Base-by-base conservation (phyloP, 2,888 invertebrate genomes). In the Drosophila flavopinicola region DNA sequence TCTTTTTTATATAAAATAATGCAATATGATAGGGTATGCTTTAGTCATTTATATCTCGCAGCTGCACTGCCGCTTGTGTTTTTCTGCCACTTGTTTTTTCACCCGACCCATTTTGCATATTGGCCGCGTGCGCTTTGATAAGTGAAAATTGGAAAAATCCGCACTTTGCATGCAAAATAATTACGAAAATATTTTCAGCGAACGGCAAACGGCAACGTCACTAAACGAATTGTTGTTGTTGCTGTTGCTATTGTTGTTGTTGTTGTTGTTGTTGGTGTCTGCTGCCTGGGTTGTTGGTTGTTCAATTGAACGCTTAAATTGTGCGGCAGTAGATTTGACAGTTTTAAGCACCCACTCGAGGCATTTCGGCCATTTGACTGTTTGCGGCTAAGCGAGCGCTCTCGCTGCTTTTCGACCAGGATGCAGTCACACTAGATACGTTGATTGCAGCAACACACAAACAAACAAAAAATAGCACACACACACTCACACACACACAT, bases 101-200 rank as follows among this genome's bases (percentile, higher is more conserved):
- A 23, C 24, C 53, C 49, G 25, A 59, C 33, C 42, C 57, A 82
- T 85, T 82, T 75, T 82, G 83, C 83, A 79, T 82, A 85, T 78
- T 85, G 83, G 76, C 85, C 78, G 73, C 70, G 79, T 67, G 79
- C 69, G 84, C 83, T 83, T 86, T 83, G 83, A 83, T 86, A 86
- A 83, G 85, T 83, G 83, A 83, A 86, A 83, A 83, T 83, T 83
- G 83, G 85, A 86, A 86, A 83, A 86, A 78, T 83, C 77, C 84
- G 77, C 80, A 77, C 86, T 79, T 80, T 86, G 73, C 85, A 84
- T 86, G 86, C 73, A 80, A 83, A 84, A 82, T 84, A 84, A 82
- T 85, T 86, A 84, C 86, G 66, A 84, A 85, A 84, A 82, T 82
- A 83, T 82, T 80, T 75, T 59, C 60, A 61, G 53, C 64, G 59